These are phyloP conservation scores for Bostrychus sinensis DNA, from an alignment of 2,113 vertebrate species.

Conservation along the genomic window DNA sequence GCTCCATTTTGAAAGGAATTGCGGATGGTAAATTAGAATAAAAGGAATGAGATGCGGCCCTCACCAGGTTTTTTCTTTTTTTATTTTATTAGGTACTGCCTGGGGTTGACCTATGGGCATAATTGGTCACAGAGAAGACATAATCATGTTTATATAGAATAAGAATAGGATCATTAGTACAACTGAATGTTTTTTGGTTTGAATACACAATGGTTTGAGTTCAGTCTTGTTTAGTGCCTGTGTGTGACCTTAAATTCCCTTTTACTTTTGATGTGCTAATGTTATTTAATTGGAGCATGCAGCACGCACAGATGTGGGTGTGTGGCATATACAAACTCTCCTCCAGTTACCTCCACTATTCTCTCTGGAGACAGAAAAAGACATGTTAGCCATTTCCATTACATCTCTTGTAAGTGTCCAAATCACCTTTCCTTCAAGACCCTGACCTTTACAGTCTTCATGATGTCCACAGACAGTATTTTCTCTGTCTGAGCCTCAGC, in stretches of 20 bases:
- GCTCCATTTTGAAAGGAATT: conserved; percentile 63
- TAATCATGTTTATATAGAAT: conserved; percentile 38
- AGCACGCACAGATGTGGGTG: conserved; percentile 49
- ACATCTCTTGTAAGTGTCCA: conserved; percentile 20
- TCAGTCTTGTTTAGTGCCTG: conserved; percentile 23
- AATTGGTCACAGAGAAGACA: conserved; percentile 30
- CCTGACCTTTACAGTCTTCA: conserved; percentile 29
- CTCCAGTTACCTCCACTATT: background rate
- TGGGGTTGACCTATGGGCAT: conserved; percentile 23
- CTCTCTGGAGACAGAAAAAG: conserved; percentile 3
- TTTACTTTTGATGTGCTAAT: conserved; percentile 76
- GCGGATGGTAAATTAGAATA: conserved; percentile 60
- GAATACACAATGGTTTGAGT: background rate
- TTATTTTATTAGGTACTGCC: conserved; percentile 31
- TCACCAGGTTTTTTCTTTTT: conserved; percentile 16
- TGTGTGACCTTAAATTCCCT: background rate
- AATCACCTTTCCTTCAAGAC: conserved; percentile 11
- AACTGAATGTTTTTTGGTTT: background rate
- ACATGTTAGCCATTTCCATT: conserved; percentile 29
- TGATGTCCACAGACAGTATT: background rate
- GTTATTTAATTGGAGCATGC: conserved; percentile 50
- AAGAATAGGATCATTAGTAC: conserved; percentile 25
- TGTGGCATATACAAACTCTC: conserved; percentile 27
- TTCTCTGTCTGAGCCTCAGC: background rate
- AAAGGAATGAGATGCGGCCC: conserved; percentile 21